phyloP scores from a whole-genome alignment of 2,888 invertebrate species.

The Notodonta dromedarius region DNA sequence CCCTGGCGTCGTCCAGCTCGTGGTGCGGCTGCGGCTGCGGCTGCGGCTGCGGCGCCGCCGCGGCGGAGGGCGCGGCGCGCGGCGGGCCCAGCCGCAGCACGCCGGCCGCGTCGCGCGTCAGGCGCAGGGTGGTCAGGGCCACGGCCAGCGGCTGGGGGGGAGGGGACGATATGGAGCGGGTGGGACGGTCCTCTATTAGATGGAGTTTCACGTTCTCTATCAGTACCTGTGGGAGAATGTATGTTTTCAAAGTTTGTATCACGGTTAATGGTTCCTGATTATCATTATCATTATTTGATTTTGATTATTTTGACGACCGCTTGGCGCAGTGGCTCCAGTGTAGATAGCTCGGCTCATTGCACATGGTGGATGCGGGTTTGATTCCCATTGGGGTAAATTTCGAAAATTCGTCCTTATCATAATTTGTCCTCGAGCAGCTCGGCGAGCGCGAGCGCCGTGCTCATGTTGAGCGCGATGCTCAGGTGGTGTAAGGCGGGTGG shows the following conservation, averaged over 20 bases:
- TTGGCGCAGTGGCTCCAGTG: no score
- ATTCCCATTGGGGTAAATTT: no score
- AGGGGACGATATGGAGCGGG: constrained; percentile 90
- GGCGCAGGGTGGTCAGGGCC: constrained; percentile 87
- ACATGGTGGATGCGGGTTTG: no score
- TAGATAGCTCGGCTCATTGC: no score
- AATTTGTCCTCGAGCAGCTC: no score
- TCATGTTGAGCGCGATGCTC: no score
- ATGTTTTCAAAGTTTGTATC: background rate
- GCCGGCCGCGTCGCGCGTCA: constrained; percentile 90
- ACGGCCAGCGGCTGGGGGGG: constrained; percentile 92
- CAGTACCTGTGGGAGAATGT: constrained; percentile 81
- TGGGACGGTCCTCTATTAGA: constrained; percentile 93
- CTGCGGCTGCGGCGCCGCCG: constrained; percentile 55
- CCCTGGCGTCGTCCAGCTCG: constrained; percentile 74
- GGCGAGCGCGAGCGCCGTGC: no score
- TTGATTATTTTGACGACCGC: no score
- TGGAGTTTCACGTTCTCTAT: constrained; percentile 90
- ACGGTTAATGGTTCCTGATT: no score
- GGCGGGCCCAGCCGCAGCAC: constrained; percentile 89
- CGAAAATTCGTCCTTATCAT: no score
- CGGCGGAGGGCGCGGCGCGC: constrained; percentile 54
- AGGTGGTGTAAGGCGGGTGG: no score
- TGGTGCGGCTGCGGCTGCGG: constrained; percentile 62
- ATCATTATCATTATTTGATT: no score